Evolutionary conservation across 2,888 invertebrate species (phyloP).

Genomic region (Diploptera punctata): DNA sequence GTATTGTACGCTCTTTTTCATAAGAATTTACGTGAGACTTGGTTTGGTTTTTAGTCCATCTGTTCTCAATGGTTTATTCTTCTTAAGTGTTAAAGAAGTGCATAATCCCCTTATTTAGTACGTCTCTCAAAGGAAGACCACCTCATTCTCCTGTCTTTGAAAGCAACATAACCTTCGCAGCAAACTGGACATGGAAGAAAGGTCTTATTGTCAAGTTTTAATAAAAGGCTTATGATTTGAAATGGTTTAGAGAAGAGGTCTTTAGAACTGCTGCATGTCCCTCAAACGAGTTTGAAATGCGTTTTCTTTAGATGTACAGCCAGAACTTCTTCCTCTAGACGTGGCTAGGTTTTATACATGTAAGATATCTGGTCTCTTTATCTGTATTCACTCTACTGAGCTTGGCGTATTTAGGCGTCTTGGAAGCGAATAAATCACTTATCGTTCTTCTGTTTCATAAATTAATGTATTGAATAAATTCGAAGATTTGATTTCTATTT

Average conservation of each 20-base stretch:
- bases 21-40: background rate
- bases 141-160: background rate
- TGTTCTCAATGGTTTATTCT: background rate
- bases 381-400: too few species aligned
- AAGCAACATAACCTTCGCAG: background rate
- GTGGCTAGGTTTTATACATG: too few species aligned
- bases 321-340: background rate
- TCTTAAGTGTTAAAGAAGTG: conserved; percentile 10
- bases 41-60: background rate
- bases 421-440: too few species aligned
- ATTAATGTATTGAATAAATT: too few species aligned
- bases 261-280: background rate
- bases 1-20: too few species aligned
- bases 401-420: too few species aligned
- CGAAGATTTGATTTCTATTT: too few species aligned
- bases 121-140: background rate
- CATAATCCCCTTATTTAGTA: conserved; percentile 18
- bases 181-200: conserved; percentile 6
- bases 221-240: conserved; percentile 23
- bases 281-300: conserved; percentile 1
- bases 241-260: conserved; percentile 7
- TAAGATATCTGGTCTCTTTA: too few species aligned
- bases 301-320: background rate
- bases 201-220: conserved; percentile 13
- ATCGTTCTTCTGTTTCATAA: too few species aligned